Conservation (phyloP, 2,797 vertebrate species). For the Brotula barbata region DNA sequence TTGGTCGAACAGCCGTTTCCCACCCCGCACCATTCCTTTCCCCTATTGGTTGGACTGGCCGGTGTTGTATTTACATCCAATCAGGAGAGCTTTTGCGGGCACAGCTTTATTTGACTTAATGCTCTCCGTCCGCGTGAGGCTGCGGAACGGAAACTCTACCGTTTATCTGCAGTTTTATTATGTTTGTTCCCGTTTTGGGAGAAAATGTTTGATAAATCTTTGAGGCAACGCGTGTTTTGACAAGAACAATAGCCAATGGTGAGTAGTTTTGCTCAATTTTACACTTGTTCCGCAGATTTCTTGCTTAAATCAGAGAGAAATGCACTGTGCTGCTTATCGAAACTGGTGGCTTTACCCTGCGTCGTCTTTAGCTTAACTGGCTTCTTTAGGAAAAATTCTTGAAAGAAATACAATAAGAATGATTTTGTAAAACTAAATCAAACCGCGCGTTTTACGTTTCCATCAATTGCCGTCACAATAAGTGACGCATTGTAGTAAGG, state of each 20-base stretch:
- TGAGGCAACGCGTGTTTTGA: not conserved
- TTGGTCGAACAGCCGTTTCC: slow-evolving; percentile 54
- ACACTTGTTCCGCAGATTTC: not conserved
- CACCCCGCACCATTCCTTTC: not conserved
- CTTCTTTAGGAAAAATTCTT: no score
- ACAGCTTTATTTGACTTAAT: slow-evolving; percentile 80
- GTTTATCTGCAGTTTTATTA: not conserved
- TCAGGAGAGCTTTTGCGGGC: slow-evolving; percentile 54
- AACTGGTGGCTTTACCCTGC: no score
- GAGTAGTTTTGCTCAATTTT: slow-evolving; percentile 23
- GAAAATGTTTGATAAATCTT: not conserved
- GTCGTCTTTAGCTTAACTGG: no score
- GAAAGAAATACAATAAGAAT: no score
- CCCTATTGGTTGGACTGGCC: slow-evolving; percentile 58
- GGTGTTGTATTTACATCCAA: slow-evolving; percentile 56
- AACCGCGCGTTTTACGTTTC: no score
- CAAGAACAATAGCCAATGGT: slow-evolving; percentile 30
- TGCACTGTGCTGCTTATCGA: no score
- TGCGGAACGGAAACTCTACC: not conserved
- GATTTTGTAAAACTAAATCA: no score
- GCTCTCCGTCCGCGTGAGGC: slow-evolving; percentile 24
- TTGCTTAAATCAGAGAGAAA: not conserved
- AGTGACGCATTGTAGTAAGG: no score
- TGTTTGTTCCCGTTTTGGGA: not conserved
- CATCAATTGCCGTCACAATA: no score